These are phyloP conservation scores for Hermetia illucens DNA, from an alignment of 1,140 invertebrate genomes.

Conservation along the genomic window DNA sequence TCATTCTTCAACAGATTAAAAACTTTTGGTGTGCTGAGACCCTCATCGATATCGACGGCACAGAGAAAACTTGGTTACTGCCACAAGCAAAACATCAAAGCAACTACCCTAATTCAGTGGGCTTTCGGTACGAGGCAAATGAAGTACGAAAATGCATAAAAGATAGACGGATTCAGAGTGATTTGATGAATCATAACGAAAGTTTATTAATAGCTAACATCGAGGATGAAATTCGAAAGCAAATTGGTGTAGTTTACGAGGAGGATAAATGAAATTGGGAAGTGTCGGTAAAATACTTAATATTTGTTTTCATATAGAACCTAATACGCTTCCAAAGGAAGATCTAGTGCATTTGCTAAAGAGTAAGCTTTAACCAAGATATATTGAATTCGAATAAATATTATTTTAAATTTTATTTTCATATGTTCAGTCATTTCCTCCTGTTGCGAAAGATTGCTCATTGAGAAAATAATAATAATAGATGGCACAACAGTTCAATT, in stretches of 20 bases:
- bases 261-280: slow-evolving; percentile 29
- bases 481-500: too few species aligned
- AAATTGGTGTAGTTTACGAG: slow-evolving; percentile 43
- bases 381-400: too few species aligned
- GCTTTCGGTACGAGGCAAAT: slow-evolving; percentile 50
- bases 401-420: too few species aligned
- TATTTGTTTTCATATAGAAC: too few species aligned
- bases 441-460: too few species aligned
- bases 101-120: slow-evolving; percentile 47
- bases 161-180: slow-evolving; percentile 41
- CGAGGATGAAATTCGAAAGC: slow-evolving; percentile 42
- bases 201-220: slow-evolving; percentile 40
- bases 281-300: too few species aligned
- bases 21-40: slow-evolving; percentile 22
- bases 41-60: slow-evolving; percentile 26
- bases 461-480: too few species aligned
- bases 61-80: slow-evolving; percentile 31
- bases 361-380: too few species aligned
- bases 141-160: slow-evolving; percentile 49
- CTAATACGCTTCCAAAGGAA: too few species aligned
- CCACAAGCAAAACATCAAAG: slow-evolving; percentile 31
- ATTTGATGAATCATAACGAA: slow-evolving; percentile 36
- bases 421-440: too few species aligned
- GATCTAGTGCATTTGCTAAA: too few species aligned
- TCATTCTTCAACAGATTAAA: slow-evolving; percentile 12